These are phyloP conservation scores for Himalopsyche phryganea DNA, from an alignment of 1,140 invertebrate species.

Conservation along the genomic window DNA sequence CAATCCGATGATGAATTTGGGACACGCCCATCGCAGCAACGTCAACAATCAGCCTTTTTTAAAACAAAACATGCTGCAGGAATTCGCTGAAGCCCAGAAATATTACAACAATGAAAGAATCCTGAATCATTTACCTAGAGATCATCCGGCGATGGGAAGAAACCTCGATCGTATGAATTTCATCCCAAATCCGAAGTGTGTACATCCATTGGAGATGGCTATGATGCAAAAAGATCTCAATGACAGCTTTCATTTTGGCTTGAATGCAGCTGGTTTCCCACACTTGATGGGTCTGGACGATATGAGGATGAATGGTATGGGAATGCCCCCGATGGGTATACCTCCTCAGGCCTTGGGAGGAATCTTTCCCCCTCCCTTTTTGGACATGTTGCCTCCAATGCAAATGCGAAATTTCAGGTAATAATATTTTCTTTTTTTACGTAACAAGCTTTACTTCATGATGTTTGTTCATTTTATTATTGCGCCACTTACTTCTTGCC, in stretches of 20 bases:
- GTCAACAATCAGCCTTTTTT: not conserved
- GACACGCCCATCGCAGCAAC: not conserved
- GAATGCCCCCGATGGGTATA: conserved; percentile 31
- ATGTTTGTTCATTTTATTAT: no score
- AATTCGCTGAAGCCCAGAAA: conserved; percentile 9
- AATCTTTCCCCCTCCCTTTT: conserved; percentile 35
- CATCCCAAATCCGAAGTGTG: not conserved
- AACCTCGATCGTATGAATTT: conserved; percentile 10
- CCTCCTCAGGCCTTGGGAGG: conserved; percentile 29
- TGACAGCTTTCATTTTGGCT: conserved; percentile 14
- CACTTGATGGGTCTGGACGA: conserved; percentile 20
- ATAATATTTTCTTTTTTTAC: not conserved
- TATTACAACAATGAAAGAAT: conserved; percentile 8
- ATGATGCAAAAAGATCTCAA: conserved; percentile 24
- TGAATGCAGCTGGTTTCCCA: conserved; percentile 9
- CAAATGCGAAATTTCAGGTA: conserved; percentile 26
- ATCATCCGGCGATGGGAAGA: conserved; percentile 19
- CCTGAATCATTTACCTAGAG: not conserved
- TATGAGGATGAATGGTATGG: conserved; percentile 17
- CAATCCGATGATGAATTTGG: not conserved
- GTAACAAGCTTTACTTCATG: no score
- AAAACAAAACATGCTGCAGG: conserved; percentile 10
- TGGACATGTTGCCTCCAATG: conserved; percentile 27
- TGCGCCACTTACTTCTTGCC: no score
- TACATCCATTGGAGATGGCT: conserved; percentile 8